A percentile compares a stretch with the other conserved stretches of the same genome.
Evolutionary conservation across 2,113 vertebrate genomes (phyloP).

Genomic region (Ellobius talpinus): DNA sequence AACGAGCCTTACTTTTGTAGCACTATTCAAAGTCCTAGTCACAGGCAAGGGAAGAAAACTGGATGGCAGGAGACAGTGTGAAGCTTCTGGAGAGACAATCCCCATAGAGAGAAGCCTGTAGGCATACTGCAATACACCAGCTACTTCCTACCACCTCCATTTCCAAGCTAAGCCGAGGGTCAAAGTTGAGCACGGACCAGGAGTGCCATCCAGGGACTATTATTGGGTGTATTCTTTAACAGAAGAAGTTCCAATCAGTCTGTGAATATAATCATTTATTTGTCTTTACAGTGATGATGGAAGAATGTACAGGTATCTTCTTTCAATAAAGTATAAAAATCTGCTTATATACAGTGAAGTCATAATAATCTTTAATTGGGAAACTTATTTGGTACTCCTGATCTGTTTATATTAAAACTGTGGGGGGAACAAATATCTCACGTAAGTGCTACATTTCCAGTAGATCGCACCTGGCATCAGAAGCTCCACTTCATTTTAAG

Average conservation of each 20-base stretch:
- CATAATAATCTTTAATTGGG: slow-evolving; percentile 83
- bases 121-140: neutral
- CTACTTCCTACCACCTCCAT: neutral
- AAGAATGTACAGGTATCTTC: slow-evolving; percentile 90
- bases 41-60: neutral
- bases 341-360: slow-evolving; percentile 91
- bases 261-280: slow-evolving; percentile 95
- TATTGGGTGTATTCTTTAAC: slow-evolving; percentile 37
- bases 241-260: slow-evolving; percentile 72
- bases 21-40: neutral
- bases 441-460: slow-evolving; percentile 89
- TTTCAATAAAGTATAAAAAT: slow-evolving; percentile 92
- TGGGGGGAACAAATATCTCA: slow-evolving; percentile 78
- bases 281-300: slow-evolving; percentile 88
- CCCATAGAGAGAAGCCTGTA: neutral
- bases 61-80: neutral
- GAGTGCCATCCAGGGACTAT: neutral
- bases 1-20: neutral
- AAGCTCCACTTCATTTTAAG: slow-evolving; percentile 85
- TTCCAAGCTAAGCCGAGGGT: neutral
- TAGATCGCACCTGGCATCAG: slow-evolving; percentile 90
- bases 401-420: slow-evolving; percentile 83
- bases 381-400: slow-evolving; percentile 83
- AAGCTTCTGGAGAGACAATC: neutral
- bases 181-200: neutral